These are phyloP conservation scores for Epirrhoe alternata DNA, from an alignment of 2,888 invertebrate genomes.

Conservation along the genomic window DNA sequence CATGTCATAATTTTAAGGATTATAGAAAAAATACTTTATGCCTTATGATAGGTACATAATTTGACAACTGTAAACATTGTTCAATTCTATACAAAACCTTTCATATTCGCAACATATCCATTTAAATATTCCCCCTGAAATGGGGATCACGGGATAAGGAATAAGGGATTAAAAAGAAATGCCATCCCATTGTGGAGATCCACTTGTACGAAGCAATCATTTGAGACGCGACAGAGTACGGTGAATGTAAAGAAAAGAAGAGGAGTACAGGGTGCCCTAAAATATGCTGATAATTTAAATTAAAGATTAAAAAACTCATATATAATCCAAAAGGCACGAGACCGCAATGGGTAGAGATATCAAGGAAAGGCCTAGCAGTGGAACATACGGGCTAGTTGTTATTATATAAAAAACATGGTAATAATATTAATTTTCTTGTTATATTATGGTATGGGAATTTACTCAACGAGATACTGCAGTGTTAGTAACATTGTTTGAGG, in stretches of 20 bases:
- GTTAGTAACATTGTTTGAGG: too few species aligned
- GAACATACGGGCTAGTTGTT: too few species aligned
- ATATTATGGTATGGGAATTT: too few species aligned
- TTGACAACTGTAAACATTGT: background rate
- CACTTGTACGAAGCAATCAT: slow-evolving; percentile 54
- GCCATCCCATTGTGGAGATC: slow-evolving; percentile 63
- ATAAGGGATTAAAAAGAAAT: slow-evolving; percentile 76
- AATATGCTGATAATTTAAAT: background rate
- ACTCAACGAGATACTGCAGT: too few species aligned
- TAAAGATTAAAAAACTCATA: background rate
- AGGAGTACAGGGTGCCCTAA: slow-evolving; percentile 17
- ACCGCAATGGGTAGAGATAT: too few species aligned
- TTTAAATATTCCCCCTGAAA: slow-evolving; percentile 62
- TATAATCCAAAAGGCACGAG: too few species aligned
- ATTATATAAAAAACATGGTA: too few species aligned
- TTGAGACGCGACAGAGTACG: slow-evolving; percentile 46
- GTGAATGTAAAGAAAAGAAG: slow-evolving; percentile 35
- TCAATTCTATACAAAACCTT: background rate
- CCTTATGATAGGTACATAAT: background rate
- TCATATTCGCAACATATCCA: slow-evolving; percentile 50
- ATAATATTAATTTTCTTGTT: too few species aligned
- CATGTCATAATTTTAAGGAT: too few species aligned
- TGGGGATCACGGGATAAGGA: slow-evolving; percentile 47
- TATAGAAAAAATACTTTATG: too few species aligned
- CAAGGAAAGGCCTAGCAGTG: too few species aligned